These are phyloP conservation scores for Caenorhabditis wallacei DNA, from an alignment of 2,888 invertebrate genomes.

Conservation along the genomic window DNA sequence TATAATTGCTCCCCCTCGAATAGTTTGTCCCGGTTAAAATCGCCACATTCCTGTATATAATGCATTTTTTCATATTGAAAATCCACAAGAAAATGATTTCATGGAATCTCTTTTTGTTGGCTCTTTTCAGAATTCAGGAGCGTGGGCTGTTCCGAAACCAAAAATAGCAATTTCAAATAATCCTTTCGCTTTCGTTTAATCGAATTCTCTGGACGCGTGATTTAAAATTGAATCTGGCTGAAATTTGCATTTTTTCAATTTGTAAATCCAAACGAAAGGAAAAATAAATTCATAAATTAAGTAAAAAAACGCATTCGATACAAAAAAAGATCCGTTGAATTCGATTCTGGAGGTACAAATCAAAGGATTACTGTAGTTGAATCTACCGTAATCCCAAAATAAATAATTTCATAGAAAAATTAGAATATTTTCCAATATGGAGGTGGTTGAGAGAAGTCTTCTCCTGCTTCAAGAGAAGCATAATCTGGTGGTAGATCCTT, in stretches of 20 bases:
- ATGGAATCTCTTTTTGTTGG: neutral
- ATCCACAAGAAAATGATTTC: constrained; percentile 17
- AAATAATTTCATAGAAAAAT: constrained; percentile 1
- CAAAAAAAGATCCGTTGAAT: neutral
- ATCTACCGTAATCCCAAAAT: neutral
- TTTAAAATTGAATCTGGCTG: no score
- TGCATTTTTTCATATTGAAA: constrained; percentile 51
- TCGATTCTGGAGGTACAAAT: neutral
- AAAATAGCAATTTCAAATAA: neutral
- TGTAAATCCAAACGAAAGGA: no score
- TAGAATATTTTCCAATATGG: constrained; percentile 37
- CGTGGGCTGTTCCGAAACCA: no score
- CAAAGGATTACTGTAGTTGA: no score
- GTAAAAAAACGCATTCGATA: neutral
- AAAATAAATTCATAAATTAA: neutral
- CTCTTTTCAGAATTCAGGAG: no score
- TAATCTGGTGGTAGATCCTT: constrained; percentile 27
- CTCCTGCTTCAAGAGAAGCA: neutral
- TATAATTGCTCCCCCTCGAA: constrained; percentile 21
- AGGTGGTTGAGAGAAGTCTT: constrained; percentile 10
- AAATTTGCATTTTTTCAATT: no score
- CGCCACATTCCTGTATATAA: constrained; percentile 21
- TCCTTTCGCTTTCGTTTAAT: neutral
- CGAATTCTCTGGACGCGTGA: neutral
- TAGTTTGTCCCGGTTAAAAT: neutral